Base-by-base conservation (phyloP, 2,888 invertebrate species). In the Agrochola circellaris region DNA sequence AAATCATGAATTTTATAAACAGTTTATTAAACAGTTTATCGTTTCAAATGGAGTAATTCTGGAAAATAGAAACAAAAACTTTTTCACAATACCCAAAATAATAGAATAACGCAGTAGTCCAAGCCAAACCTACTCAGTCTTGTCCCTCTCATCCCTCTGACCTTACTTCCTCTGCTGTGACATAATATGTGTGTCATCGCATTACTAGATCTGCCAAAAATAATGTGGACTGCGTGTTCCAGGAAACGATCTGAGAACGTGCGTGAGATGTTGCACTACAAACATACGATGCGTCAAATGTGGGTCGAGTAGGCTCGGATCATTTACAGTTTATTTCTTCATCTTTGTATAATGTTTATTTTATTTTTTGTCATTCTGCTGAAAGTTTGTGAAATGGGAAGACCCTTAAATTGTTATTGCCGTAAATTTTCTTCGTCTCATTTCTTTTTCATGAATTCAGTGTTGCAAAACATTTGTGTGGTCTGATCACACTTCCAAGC, bases 141-240 rank as follows among this genome's bases (percentile, higher is more conserved):
- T 17, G 56, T 66, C 20, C 69, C n/a, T 73, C 58, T 67, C 34
- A 77, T 34, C 73, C 75, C 75, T 64, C 73, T 75, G 87, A 88
- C 88, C 87, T 83, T 83, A 77, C 82, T 82, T 87, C 77, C 78
- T 80, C 75, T 76, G 60, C 30, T 83, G 73, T 74, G 83, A 70
- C 82, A 82, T 70, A 77, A 82, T 72, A 79, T 83, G 83, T 87
- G 84, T 88, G 88, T 88, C 88, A 88, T 82, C 84, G 77, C 60
- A 77, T 88, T 87, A 83, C 88, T 82, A 87, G 80, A 87, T 86
- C 87, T 84, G 88, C 88, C 87, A 87, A 88, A 88, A 88, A 88
- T 88, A 88, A 82, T 81, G 70, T 76, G 62, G 78, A 71, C 79
- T 67, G 76, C 61, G 71, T 60, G 82, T 88, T 88, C 88, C 86